phyloP scores from a whole-genome alignment of 2,113 vertebrate species.

The Pristiophorus japonicus region DNA sequence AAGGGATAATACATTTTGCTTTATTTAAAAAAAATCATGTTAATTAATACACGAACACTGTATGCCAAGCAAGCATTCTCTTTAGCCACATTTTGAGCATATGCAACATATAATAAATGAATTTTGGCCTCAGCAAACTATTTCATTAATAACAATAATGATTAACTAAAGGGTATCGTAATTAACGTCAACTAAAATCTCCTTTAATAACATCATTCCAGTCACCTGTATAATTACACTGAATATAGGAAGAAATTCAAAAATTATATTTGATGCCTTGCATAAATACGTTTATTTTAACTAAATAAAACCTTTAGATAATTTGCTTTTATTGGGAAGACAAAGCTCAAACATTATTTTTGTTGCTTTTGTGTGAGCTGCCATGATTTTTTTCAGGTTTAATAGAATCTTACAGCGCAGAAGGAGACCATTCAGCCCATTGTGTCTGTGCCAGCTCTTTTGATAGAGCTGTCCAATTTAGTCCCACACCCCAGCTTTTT shows the following conservation, averaged over 20 bases:
- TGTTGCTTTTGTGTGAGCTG: background rate
- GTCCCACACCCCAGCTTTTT: background rate
- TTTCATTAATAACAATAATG: background rate
- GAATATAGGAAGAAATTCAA: no score
- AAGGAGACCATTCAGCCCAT: background rate
- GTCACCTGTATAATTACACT: no score
- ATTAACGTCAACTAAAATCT: background rate
- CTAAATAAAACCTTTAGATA: background rate
- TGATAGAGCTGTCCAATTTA: background rate
- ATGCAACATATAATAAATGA: background rate
- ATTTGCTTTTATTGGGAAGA: background rate
- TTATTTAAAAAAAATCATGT: background rate
- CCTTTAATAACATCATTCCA: background rate
- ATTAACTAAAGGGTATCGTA: background rate
- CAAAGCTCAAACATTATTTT: background rate
- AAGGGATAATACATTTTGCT: background rate
- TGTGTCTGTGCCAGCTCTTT: background rate
- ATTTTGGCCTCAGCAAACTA: background rate
- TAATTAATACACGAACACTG: background rate
- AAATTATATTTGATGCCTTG: no score
- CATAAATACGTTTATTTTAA: background rate
- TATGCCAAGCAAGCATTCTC: background rate
- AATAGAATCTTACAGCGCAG: background rate
- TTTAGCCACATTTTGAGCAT: background rate
- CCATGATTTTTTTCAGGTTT: background rate